phyloP scores from a whole-genome alignment of 2,888 invertebrate species.

The Siphlonurus alternatus region DNA sequence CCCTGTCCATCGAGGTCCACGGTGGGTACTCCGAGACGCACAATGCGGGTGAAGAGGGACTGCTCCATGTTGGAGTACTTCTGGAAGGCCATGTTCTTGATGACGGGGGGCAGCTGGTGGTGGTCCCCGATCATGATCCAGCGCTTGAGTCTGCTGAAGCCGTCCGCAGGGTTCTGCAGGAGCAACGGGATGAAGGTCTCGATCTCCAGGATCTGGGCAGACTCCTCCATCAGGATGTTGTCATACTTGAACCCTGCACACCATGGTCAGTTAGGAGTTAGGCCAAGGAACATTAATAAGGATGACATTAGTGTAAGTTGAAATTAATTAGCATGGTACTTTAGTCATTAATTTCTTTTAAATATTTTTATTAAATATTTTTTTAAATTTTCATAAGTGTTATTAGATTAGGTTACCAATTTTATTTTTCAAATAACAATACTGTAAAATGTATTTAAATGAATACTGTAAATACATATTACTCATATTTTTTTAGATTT shows the following conservation, averaged over 20 bases:
- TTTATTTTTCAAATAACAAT: too few relatives aligned
- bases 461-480: too few relatives aligned
- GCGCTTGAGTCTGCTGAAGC: slow-evolving; percentile 84
- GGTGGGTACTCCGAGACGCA: slow-evolving; percentile 90
- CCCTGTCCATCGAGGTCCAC: slow-evolving; percentile 97
- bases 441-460: too few relatives aligned
- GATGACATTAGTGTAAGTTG: too few relatives aligned
- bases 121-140: slow-evolving; percentile 99
- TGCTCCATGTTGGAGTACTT: slow-evolving; percentile 99
- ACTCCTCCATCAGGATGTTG: slow-evolving; percentile 98
- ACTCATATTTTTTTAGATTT: too few relatives aligned
- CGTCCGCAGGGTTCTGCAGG: slow-evolving; percentile 96
- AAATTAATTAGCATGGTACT: neutral
- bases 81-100: slow-evolving; percentile 99
- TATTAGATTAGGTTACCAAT: too few relatives aligned
- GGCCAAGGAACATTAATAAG: neutral
- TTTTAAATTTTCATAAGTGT: too few relatives aligned
- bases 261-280: neutral
- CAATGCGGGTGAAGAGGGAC: slow-evolving; percentile 90
- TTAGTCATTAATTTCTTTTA: neutral
- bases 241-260: slow-evolving; percentile 79
- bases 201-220: slow-evolving; percentile 97
- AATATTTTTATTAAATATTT: neutral
- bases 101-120: slow-evolving; percentile 96
- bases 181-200: slow-evolving; percentile 98